phyloP scores from a whole-genome alignment of 2,797 vertebrate genomes.

The Cheirogaleus major region DNA sequence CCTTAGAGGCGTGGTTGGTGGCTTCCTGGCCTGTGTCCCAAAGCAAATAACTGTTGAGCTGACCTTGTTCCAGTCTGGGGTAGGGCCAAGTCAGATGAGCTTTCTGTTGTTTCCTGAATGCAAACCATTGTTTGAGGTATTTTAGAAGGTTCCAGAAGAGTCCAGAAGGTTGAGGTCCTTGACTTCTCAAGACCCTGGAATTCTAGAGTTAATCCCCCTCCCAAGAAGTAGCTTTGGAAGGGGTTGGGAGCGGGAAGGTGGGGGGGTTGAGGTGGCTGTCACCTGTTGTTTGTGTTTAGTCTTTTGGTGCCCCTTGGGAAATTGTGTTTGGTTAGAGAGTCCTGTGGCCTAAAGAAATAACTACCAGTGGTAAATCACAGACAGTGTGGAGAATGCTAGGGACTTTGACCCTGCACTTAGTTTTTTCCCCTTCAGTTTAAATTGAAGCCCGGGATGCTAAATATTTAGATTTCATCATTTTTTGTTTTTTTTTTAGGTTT shows the following conservation, averaged over 20 bases:
- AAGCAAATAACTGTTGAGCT: not conserved
- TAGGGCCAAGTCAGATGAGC: not conserved
- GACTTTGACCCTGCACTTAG: not conserved
- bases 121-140: conserved; percentile 32
- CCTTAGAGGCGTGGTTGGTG: not conserved
- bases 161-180: not conserved
- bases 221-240: not conserved
- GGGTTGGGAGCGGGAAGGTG: too few relatives aligned
- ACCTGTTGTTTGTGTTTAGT: not conserved
- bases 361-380: not conserved
- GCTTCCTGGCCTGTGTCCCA: not conserved
- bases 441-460: not conserved
- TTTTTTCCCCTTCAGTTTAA: not conserved
- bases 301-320: not conserved
- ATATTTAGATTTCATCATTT: conserved; percentile 2
- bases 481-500: not conserved
- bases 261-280: not conserved
- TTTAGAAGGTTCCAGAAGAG: not conserved
- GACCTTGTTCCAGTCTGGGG: not conserved
- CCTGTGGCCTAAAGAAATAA: not conserved
- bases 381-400: not conserved
- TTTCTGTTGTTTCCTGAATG: not conserved
- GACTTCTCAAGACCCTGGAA: not conserved
- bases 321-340: not conserved
- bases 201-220: not conserved